Evolutionary conservation across 2,797 vertebrate species (phyloP), one percentile per base, ranked within the genome.

Genomic region (Hephaestus fuliginosus): DNA sequence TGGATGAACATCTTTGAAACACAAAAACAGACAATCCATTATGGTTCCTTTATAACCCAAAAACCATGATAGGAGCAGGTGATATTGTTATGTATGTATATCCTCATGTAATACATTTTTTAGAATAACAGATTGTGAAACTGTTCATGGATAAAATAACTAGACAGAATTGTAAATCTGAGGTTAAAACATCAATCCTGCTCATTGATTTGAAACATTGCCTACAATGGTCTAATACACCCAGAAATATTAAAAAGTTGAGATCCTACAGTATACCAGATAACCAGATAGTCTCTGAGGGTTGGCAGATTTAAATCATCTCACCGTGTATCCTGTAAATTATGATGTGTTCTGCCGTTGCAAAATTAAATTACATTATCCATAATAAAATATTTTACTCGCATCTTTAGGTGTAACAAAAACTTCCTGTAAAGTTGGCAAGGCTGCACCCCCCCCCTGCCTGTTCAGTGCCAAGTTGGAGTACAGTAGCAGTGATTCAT

Each of bases 401-500:
- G 11, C 12, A 22, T 53, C 14, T 66, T 52, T 1, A 11, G 44
- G 48, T n/a, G 61, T 12, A 58, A 73, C 15, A 67, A 46, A 80
- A 76, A 53, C 39, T 75, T 44, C 20, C 46, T 7, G 6, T 5
- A 60, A 67, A 62, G 58, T 53, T 51, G 25, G 12, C n/a, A 46
- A 18, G 43, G 39, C 63, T 48, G 11, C 64, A 44, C 28, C 15
- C 49, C 18, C 9, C 2, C 61, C 20, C 15, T 22, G 53, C 53
- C 71, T 57, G 14, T 65, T 78, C 57, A 61, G 25, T 44, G 64
- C 62, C 72, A 63, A 33, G 58, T 81, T 55, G 0, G 36, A 60
- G 74, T 41, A n/a, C 56, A 76, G 74, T 10, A 65, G 69, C 41
- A 48, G 72, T 85, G 85, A 89, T 78, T 91, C 74, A 76, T 64